A percentile compares a stretch with the other conserved stretches of the same genome.
Conservation (phyloP, 2,113 vertebrate species). For the Athene noctua region DNA sequence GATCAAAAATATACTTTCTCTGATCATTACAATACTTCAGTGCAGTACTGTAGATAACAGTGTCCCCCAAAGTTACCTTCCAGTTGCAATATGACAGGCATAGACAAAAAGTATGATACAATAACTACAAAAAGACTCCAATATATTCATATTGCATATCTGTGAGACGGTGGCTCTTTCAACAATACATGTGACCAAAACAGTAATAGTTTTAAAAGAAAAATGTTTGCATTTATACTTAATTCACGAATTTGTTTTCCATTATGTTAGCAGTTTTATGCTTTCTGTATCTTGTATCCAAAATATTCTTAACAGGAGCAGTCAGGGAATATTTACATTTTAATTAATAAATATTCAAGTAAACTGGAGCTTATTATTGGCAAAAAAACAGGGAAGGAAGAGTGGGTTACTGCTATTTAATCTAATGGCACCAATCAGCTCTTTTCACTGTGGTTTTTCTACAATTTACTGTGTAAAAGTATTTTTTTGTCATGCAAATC, state of each 20-base stretch:
- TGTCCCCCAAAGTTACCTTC: background rate
- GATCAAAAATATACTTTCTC: background rate
- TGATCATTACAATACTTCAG: background rate
- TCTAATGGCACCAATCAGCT: background rate
- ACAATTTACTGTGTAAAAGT: background rate
- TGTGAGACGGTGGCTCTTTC: background rate
- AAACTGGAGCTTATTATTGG: background rate
- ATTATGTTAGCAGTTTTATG: background rate
- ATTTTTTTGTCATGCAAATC: conserved; percentile 60
- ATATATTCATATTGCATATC: background rate
- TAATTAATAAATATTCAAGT: conserved; percentile 20
- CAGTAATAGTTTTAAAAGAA: background rate
- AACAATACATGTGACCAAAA: background rate
- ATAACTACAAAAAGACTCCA: background rate
- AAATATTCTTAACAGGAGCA: background rate
- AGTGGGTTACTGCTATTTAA: background rate
- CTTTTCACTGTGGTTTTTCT: conserved; percentile 7
- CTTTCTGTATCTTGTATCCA: background rate
- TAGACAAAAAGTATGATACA: background rate
- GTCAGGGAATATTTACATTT: conserved; percentile 20
- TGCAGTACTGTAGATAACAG: background rate
- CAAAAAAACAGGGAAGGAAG: background rate
- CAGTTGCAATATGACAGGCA: background rate
- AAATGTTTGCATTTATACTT: background rate
- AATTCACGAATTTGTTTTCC: background rate